Conservation (phyloP, 23 tunicate species). For the Aplidium turbinatum region DNA sequence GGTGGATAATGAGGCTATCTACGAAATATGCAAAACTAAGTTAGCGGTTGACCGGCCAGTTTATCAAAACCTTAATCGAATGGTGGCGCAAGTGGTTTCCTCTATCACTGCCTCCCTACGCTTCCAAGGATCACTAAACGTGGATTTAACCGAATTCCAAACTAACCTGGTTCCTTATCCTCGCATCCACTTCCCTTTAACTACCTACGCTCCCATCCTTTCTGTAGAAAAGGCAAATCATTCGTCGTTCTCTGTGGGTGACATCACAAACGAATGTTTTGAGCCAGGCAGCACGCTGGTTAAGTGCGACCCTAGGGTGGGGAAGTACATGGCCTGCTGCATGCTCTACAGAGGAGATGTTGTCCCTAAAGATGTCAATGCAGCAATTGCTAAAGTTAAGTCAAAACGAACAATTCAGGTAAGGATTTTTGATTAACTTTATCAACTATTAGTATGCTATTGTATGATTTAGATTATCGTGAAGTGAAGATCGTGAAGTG, state of each 20-base stretch:
- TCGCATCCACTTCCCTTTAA: slow-evolving; percentile 69
- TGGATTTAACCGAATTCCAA: slow-evolving; percentile 71
- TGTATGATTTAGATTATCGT: neutral
- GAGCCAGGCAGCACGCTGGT: slow-evolving; percentile 54
- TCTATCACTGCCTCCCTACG: slow-evolving; percentile 74
- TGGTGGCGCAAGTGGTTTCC: slow-evolving; percentile 57
- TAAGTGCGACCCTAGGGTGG: slow-evolving; percentile 53
- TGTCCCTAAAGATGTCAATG: slow-evolving; percentile 65
- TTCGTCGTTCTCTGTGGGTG: slow-evolving; percentile 40
- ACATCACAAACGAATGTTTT: slow-evolving; percentile 55
- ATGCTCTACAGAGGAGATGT: slow-evolving; percentile 63
- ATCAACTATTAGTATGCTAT: neutral
- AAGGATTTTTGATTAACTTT: neutral
- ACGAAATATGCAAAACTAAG: slow-evolving; percentile 23
- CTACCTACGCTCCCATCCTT: slow-evolving; percentile 67
- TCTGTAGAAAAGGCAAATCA: slow-evolving; percentile 67
- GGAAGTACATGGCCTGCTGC: slow-evolving; percentile 76
- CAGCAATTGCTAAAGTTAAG: slow-evolving; percentile 50
- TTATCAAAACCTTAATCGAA: slow-evolving; percentile 49
- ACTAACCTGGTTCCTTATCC: slow-evolving; percentile 77
- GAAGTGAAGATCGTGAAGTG: too few species aligned
- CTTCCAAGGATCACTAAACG: slow-evolving; percentile 71
- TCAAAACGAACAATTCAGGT: slow-evolving; percentile 58
- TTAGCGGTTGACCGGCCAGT: slow-evolving; percentile 48
- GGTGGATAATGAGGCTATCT: slow-evolving; percentile 41